phyloP scores from a whole-genome alignment of 2,113 vertebrate genomes.

The Hypocryptadius cinnamomeus region DNA sequence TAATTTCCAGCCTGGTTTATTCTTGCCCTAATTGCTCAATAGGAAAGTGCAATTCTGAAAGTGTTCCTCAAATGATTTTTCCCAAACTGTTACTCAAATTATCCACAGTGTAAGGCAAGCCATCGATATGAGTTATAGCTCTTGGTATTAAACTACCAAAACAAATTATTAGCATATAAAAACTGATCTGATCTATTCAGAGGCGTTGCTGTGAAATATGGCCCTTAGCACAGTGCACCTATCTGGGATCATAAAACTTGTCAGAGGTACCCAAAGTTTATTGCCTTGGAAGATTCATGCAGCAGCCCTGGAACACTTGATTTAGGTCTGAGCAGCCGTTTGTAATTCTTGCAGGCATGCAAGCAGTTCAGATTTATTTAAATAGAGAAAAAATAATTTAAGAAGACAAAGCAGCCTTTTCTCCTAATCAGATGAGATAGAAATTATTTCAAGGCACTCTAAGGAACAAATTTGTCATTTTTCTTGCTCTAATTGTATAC shows the following conservation, averaged over 20 bases:
- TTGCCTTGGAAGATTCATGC: slow-evolving; percentile 44
- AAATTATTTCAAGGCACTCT: neutral
- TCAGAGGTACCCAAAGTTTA: slow-evolving; percentile 49
- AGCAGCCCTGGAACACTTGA: slow-evolving; percentile 6
- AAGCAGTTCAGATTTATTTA: slow-evolving; percentile 19
- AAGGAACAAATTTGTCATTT: neutral
- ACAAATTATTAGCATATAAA: slow-evolving; percentile 55
- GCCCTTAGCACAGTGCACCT: neutral
- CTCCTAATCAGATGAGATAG: slow-evolving; percentile 22
- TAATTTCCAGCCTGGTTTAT: neutral
- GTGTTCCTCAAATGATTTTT: neutral
- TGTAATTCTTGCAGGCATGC: slow-evolving; percentile 13
- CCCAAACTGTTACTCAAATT: slow-evolving; percentile 14
- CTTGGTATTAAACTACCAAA: slow-evolving; percentile 34
- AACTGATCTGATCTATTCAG: slow-evolving; percentile 43
- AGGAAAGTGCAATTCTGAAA: neutral
- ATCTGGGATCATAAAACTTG: slow-evolving; percentile 45
- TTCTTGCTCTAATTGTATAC: neutral
- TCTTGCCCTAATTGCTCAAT: neutral
- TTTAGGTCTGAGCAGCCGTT: slow-evolving; percentile 31
- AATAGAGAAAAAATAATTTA: slow-evolving; percentile 9
- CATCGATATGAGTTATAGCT: slow-evolving; percentile 11
- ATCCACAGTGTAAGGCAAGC: neutral
- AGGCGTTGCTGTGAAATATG: slow-evolving; percentile 25
- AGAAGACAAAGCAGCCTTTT: slow-evolving; percentile 23